Evolutionary conservation across 2,797 vertebrate genomes (phyloP), one percentile per base, ranked within the genome.

Genomic region (Coendou prehensilis): DNA sequence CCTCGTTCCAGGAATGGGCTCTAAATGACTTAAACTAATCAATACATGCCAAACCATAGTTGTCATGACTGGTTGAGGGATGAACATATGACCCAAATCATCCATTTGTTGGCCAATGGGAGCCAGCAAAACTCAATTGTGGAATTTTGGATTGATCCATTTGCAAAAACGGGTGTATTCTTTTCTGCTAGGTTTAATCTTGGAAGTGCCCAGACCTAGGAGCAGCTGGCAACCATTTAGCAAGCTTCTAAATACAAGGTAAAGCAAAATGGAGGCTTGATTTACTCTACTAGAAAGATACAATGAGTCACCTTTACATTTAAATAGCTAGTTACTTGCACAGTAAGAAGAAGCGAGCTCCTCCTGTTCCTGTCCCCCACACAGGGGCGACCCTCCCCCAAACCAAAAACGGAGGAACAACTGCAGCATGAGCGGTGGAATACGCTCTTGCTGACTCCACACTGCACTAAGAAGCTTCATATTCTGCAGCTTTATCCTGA

Each of bases 1-100:
- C 20, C 9, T 14, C 61, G 33, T 92, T 91, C 81, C 59, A 93
- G 54, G 4, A 86, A 64, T 59, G 26, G n/a, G 5, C 30, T 37
- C 47, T 78, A 92, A 87, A 94, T 92, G 71, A 57, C 50, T 84
- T 82, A 79, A 79, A 89, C 17, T 89, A 89, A 80, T 26, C 52
- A 80, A 92, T 52, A 5, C 22, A 41, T 41, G 28, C 76, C 59
- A 92, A 89, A 59, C 20, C 23, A 54, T 52, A 63, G 22, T 41
- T 47, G 75, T 23, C 30, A 7, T 37, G 33, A 83, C 63, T 93
- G 63, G 28, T n/a, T 81, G 71, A 59, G 54, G 52, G 28, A 52
- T 84, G n/a, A 84, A 11, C 28, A n/a, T 28, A 76, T 57, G 67
- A 90, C 45, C 37, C 52, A 80, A 67, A 86, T 82, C 23, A 50